Evolutionary conservation across 2,888 invertebrate genomes (phyloP).

Genomic region (Andrena fulva): DNA sequence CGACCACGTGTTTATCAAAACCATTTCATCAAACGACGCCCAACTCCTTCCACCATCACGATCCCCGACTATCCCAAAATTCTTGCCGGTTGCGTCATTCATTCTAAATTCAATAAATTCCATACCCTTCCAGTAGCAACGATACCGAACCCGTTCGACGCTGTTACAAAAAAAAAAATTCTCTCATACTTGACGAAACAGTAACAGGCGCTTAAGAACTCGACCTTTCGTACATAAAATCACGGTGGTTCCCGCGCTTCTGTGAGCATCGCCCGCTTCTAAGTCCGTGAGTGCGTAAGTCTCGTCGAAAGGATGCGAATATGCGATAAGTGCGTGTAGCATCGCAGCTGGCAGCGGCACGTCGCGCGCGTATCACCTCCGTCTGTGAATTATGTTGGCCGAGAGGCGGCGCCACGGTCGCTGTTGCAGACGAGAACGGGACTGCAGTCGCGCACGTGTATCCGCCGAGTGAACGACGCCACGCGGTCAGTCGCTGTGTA

Average conservation of each 20-base stretch:
- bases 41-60: too few relatives aligned
- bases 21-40: too few relatives aligned
- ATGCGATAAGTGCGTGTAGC: background rate
- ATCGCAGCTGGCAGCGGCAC: background rate
- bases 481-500: conserved; percentile 50
- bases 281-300: background rate
- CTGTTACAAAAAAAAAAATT: too few relatives aligned
- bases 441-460: conserved; percentile 57
- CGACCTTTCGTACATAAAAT: too few relatives aligned
- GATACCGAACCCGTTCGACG: too few relatives aligned
- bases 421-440: conserved; percentile 20
- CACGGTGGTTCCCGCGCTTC: background rate
- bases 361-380: background rate
- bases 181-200: too few relatives aligned
- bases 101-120: too few relatives aligned
- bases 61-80: too few relatives aligned
- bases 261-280: conserved; percentile 10
- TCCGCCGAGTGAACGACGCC: conserved; percentile 40
- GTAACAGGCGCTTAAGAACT: too few relatives aligned
- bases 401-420: conserved; percentile 45
- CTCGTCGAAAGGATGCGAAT: background rate
- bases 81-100: too few relatives aligned
- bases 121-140: too few relatives aligned
- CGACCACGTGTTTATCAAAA: too few relatives aligned
- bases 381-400: conserved; percentile 21